Conservation (phyloP, 2,113 vertebrate genomes). For the Thalassoma bifasciatum region DNA sequence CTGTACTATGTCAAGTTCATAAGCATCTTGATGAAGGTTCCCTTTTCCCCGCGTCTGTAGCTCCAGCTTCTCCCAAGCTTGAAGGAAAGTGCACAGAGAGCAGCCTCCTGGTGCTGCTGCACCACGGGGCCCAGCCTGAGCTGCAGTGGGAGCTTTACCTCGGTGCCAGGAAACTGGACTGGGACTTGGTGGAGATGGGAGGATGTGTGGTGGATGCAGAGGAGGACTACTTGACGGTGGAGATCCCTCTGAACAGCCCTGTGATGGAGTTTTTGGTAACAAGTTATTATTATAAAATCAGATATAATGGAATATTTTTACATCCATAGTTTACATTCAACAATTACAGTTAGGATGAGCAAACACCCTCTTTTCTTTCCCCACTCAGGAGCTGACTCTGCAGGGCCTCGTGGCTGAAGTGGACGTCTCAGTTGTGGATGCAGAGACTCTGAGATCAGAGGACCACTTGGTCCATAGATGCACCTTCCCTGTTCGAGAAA, state of each 20-base stretch:
- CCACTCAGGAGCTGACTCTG: conserved; percentile 54
- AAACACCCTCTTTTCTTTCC: not conserved
- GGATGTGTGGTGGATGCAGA: conserved; percentile 46
- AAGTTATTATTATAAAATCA: not conserved
- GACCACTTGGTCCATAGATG: conserved; percentile 52
- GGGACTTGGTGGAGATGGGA: conserved; percentile 66
- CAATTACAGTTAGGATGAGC: too few species aligned
- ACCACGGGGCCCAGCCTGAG: conserved; percentile 35
- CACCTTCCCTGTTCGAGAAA: conserved; percentile 57
- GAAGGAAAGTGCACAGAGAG: conserved; percentile 62
- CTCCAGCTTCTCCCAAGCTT: conserved; percentile 29
- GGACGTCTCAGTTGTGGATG: conserved; percentile 50
- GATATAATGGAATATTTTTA: too few species aligned
- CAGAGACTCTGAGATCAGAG: conserved; percentile 32
- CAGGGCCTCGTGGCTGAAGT: conserved; percentile 43
- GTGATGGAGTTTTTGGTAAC: conserved; percentile 62
- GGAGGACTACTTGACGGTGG: conserved; percentile 58
- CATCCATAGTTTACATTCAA: too few species aligned
- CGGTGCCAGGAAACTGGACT: conserved; percentile 54
- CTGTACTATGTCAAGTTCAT: too few species aligned
- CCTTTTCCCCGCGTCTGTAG: not conserved
- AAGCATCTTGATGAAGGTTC: too few species aligned
- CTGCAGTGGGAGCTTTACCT: conserved; percentile 68
- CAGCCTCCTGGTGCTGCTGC: conserved; percentile 62
- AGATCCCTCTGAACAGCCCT: conserved; percentile 57